Conservation (phyloP, 2,888 invertebrate species). For the Blomia tropicalis region DNA sequence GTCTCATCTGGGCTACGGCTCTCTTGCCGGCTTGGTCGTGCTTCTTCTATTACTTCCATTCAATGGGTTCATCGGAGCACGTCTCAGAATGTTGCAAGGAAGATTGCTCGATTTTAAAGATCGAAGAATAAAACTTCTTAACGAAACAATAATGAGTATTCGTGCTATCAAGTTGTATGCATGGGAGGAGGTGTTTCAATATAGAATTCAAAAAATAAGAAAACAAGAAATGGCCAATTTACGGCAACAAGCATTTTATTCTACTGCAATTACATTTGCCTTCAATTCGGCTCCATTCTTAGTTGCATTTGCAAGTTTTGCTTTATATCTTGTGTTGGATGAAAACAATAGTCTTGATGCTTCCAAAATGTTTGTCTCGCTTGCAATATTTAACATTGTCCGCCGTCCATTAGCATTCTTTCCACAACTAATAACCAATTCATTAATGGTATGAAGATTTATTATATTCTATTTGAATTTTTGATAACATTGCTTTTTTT, state of each 20-base stretch:
- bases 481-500: background rate
- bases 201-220: conserved; percentile 25
- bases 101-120: conserved; percentile 36
- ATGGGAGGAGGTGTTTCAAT: conserved; percentile 29
- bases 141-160: conserved; percentile 38
- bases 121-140: conserved; percentile 36
- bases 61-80: conserved; percentile 26
- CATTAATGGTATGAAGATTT: conserved; percentile 53
- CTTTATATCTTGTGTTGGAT: conserved; percentile 15
- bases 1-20: conserved; percentile 28
- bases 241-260: conserved; percentile 27
- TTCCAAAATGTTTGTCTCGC: conserved; percentile 22
- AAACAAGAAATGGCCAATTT: conserved; percentile 25
- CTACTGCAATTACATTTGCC: conserved; percentile 27
- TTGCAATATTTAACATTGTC: conserved; percentile 29
- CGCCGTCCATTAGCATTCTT: conserved; percentile 26
- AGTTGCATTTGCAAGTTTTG: conserved; percentile 24
- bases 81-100: conserved; percentile 23
- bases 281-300: conserved; percentile 29
- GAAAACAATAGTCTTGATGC: conserved; percentile 25
- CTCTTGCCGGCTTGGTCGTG: conserved; percentile 28
- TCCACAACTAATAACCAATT: conserved; percentile 55
- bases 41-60: conserved; percentile 28
- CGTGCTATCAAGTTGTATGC: conserved; percentile 33
- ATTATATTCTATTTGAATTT: conserved; percentile 31